phyloP scores from a whole-genome alignment of 2,113 vertebrate species.

The Cyphomyrus discorhynchus region DNA sequence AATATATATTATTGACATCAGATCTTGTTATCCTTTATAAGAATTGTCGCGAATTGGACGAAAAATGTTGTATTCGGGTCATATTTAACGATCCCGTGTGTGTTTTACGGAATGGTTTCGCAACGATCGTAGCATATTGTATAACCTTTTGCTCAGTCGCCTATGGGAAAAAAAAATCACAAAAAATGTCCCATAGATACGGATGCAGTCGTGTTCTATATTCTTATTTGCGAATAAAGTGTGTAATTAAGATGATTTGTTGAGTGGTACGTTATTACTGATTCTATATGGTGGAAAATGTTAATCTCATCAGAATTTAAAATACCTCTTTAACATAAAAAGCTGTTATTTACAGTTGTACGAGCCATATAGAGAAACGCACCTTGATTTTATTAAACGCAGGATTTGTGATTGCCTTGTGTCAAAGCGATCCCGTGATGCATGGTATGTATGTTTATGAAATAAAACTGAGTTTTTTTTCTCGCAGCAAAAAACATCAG shows the following conservation, averaged over 20 bases:
- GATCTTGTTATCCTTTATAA: neutral
- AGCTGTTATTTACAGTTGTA: neutral
- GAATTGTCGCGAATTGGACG: conserved; percentile 36
- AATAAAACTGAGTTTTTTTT: neutral
- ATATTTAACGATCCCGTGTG: conserved; percentile 51
- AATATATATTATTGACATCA: conserved; percentile 28
- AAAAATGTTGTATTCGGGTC: conserved; percentile 49
- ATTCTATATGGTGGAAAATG: neutral
- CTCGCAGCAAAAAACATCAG: conserved; percentile 39
- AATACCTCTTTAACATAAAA: neutral
- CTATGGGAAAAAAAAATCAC: conserved; percentile 37
- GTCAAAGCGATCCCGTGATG: conserved; percentile 16
- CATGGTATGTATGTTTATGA: neutral
- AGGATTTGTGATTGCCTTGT: conserved; percentile 34
- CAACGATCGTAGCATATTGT: conserved; percentile 46
- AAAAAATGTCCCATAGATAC: conserved; percentile 48
- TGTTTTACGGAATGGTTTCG: conserved; percentile 41
- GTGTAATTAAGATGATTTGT: conserved; percentile 47
- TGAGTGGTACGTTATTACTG: conserved; percentile 27
- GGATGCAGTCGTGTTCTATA: conserved; percentile 40
- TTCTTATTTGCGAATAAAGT: conserved; percentile 50
- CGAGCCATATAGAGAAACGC: neutral
- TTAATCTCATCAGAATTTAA: neutral
- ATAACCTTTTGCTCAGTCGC: conserved; percentile 14
- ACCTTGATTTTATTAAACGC: conserved; percentile 23